Percentiles rank a stretch among this genome's conserved stretches.
Conservation (phyloP, 2,888 invertebrate genomes). For the Tachystola acroxantha region DNA sequence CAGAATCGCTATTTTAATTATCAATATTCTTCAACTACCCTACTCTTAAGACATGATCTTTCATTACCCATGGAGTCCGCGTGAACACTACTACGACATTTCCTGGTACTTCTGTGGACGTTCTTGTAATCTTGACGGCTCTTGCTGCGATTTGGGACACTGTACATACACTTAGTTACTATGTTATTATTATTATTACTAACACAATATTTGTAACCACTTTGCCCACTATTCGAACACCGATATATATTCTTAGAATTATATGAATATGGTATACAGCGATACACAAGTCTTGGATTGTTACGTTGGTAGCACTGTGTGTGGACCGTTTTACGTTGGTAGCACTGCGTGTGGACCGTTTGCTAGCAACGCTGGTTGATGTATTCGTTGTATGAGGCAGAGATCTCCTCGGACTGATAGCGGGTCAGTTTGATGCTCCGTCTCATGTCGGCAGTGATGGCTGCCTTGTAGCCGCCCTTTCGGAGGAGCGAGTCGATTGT, state of each 20-base stretch:
- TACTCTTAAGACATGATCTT: slow-evolving; percentile 27
- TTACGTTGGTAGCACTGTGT: not conserved
- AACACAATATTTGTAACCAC: slow-evolving; percentile 37
- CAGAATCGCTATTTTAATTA: no score
- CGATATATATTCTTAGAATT: slow-evolving; percentile 22
- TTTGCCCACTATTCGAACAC: slow-evolving; percentile 16
- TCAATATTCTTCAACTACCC: slow-evolving; percentile 33
- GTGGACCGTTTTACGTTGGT: no score
- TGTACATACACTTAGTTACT: slow-evolving; percentile 58
- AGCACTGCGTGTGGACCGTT: slow-evolving; percentile 66
- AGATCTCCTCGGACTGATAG: slow-evolving; percentile 97
- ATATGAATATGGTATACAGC: slow-evolving; percentile 19
- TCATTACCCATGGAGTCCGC: slow-evolving; percentile 22
- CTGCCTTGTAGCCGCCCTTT: slow-evolving; percentile 97
- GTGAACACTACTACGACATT: slow-evolving; percentile 55
- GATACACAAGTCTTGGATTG: slow-evolving; percentile 24
- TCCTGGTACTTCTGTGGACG: slow-evolving; percentile 24
- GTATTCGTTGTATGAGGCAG: slow-evolving; percentile 92
- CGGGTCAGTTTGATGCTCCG: slow-evolving; percentile 95
- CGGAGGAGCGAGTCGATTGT: slow-evolving; percentile 98
- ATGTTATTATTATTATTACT: slow-evolving; percentile 49
- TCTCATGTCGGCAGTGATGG: slow-evolving; percentile 91
- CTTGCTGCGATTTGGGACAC: slow-evolving; percentile 34
- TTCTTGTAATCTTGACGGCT: slow-evolving; percentile 17
- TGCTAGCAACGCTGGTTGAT: slow-evolving; percentile 87